These are phyloP conservation scores for Mycalesis mineus DNA, from an alignment of 2,888 invertebrate species.

Conservation along the genomic window DNA sequence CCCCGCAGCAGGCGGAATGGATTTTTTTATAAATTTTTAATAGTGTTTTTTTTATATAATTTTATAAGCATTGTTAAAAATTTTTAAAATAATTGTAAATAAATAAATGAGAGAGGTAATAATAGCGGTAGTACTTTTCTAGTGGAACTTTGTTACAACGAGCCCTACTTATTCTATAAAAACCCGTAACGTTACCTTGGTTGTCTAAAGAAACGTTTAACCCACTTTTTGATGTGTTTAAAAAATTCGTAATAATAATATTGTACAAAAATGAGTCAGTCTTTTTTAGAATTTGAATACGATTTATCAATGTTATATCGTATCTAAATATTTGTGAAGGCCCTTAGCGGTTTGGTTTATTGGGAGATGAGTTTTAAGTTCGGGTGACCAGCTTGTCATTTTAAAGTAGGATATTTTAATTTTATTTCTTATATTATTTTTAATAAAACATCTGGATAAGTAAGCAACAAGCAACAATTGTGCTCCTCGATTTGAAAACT, in stretches of 20 bases:
- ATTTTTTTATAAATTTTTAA: no score
- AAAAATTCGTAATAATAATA: not conserved
- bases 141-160: no score
- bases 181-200: not conserved
- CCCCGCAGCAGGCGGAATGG: no score
- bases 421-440: no score
- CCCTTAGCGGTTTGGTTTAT: constrained; percentile 19
- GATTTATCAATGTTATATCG: constrained; percentile 7
- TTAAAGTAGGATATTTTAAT: not conserved
- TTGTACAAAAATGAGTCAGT: not conserved
- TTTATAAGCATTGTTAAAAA: no score
- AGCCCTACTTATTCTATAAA: not conserved
- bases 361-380: constrained; percentile 21
- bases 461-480: no score
- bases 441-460: no score
- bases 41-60: no score
- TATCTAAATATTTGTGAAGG: constrained; percentile 16
- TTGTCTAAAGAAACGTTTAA: not conserved
- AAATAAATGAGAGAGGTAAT: no score
- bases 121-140: no score
- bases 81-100: no score
- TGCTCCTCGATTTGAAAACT: no score
- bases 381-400: not conserved
- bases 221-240: not conserved
- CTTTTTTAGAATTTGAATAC: not conserved